A percentile compares a stretch with the other conserved stretches of the same genome.
Conservation (phyloP, 2,888 invertebrate genomes). For the Calliopum simillimum region DNA sequence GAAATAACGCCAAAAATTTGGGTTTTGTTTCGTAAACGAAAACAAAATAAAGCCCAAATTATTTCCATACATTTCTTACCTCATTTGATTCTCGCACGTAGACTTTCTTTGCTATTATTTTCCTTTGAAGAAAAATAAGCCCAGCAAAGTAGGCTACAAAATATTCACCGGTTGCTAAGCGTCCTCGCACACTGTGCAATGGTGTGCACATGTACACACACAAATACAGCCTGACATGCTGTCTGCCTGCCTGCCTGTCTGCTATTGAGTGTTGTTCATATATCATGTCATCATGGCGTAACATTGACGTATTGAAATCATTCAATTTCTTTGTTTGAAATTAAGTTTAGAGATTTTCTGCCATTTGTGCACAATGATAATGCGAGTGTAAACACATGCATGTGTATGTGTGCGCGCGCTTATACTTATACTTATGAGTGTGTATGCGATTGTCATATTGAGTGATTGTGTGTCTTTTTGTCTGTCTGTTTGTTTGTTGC, state of each 20-base stretch:
- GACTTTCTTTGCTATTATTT: too few relatives aligned
- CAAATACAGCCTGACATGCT: not conserved
- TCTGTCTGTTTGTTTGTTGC: not conserved
- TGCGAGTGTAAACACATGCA: not conserved
- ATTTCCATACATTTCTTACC: too few relatives aligned
- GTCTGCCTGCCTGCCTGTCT: not conserved
- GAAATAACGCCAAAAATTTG: too few relatives aligned
- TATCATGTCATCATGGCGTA: conserved; percentile 9
- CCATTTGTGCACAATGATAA: not conserved
- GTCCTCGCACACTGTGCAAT: too few relatives aligned
- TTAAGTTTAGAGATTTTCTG: not conserved
- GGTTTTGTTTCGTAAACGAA: too few relatives aligned
- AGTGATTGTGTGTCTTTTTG: not conserved
- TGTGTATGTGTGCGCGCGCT: not conserved
- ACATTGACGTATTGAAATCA: conserved; percentile 7
- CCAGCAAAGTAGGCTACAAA: too few relatives aligned
- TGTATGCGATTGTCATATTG: not conserved
- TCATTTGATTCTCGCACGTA: too few relatives aligned
- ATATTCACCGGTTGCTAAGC: too few relatives aligned
- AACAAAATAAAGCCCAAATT: too few relatives aligned
- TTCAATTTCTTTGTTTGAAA: conserved; percentile 7
- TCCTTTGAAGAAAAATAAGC: too few relatives aligned
- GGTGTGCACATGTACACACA: not conserved
- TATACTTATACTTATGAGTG: not conserved
- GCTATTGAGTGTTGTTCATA: conserved; percentile 5